Conservation (phyloP, 2,113 vertebrate genomes). For the Clarias gariepinus region DNA sequence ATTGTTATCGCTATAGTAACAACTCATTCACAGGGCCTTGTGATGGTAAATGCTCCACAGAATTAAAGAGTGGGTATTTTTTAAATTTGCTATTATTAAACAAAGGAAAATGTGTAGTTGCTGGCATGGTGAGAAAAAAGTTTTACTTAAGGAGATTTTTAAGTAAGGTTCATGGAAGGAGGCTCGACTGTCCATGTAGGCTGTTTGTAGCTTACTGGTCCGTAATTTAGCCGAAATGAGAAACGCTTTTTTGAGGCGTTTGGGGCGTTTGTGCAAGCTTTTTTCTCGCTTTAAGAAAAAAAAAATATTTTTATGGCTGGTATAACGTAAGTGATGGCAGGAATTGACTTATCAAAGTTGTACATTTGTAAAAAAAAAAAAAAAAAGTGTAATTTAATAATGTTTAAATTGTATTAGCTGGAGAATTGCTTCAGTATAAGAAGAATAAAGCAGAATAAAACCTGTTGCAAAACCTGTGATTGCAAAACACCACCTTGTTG, state of each 20-base stretch:
- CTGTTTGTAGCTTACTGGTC: background rate
- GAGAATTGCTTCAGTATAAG: background rate
- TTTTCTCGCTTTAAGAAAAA: background rate
- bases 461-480: background rate
- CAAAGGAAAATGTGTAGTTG: background rate
- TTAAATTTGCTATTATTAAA: background rate
- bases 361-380: no score
- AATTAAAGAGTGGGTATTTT: background rate
- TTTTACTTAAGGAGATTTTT: background rate
- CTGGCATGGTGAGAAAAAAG: background rate
- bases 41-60: background rate
- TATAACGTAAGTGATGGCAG: background rate
- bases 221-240: background rate
- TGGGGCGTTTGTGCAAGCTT: background rate
- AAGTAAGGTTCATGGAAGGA: background rate
- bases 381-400: background rate
- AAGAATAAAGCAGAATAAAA: background rate
- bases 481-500: background rate
- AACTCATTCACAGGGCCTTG: background rate
- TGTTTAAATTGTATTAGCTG: background rate
- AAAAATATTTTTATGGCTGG: background rate
- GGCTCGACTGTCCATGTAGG: background rate
- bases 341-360: background rate
- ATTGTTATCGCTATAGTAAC: background rate
- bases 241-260: background rate